Evolutionary conservation across 1,140 invertebrate species (phyloP).

Genomic region (Limonius californicus): DNA sequence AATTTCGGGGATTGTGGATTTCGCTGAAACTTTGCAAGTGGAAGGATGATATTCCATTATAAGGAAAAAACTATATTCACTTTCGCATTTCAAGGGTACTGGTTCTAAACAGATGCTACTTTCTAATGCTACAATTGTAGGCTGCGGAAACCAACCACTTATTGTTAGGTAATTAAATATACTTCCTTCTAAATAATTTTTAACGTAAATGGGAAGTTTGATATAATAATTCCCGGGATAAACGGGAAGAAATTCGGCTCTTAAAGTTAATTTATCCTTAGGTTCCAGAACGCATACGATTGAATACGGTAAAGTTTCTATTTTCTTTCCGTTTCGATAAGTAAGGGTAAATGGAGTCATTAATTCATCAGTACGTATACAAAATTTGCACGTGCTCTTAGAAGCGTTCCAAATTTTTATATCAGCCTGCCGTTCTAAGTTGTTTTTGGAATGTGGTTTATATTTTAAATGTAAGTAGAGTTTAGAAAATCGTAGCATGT

Average conservation of each 20-base stretch:
- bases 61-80: slow-evolving; percentile 3
- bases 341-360: slow-evolving; percentile 4
- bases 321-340: not conserved
- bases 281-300: slow-evolving; percentile 16
- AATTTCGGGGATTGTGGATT: not conserved
- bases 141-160: not conserved
- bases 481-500: not conserved
- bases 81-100: slow-evolving; percentile 20
- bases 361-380: slow-evolving; percentile 23
- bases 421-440: not conserved
- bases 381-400: slow-evolving; percentile 1
- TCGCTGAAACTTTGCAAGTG: not conserved
- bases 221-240: not conserved
- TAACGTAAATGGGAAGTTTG: slow-evolving; percentile 18
- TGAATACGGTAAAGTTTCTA: slow-evolving; percentile 4
- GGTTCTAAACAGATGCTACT: slow-evolving; percentile 20
- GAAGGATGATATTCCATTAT: slow-evolving; percentile 16
- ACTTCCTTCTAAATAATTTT: slow-evolving; percentile 14
- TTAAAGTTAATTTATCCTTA: slow-evolving; percentile 17
- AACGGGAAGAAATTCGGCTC: not conserved
- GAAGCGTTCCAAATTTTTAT: slow-evolving; percentile 20
- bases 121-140: not conserved
- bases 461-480: slow-evolving; percentile 13
- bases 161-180: slow-evolving; percentile 21
- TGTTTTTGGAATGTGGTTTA: slow-evolving; percentile 6